A percentile compares a stretch with the other conserved stretches of the same genome.
Conservation (phyloP, 2,888 invertebrate genomes). For the Nemurella pictetii region DNA sequence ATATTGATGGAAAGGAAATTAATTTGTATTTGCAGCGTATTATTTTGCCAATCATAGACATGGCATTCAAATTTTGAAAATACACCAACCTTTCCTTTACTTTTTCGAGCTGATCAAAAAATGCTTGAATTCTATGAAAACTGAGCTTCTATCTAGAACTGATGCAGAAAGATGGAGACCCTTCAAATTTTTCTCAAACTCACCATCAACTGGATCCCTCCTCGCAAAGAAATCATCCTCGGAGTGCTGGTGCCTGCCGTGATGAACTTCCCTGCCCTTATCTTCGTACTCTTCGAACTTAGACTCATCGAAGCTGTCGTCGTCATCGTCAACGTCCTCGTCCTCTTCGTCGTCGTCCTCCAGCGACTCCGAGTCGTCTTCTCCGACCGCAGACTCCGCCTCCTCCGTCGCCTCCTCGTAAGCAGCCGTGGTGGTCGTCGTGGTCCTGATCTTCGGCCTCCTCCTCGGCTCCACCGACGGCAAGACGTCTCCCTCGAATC, state of each 20-base stretch:
- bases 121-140: too few relatives aligned
- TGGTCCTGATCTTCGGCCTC: constrained; percentile 36
- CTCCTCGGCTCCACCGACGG: background rate
- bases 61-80: too few relatives aligned
- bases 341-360: constrained; percentile 36
- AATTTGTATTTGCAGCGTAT: too few relatives aligned
- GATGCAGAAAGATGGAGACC: too few relatives aligned
- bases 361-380: background rate
- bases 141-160: too few relatives aligned
- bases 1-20: too few relatives aligned
- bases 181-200: too few relatives aligned
- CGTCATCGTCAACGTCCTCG: constrained; percentile 40
- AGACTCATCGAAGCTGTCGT: constrained; percentile 42
- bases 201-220: background rate
- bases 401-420: constrained; percentile 43
- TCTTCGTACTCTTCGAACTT: constrained; percentile 41
- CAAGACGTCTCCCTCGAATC: background rate
- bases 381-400: constrained; percentile 36
- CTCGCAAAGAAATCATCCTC: background rate
- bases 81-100: too few relatives aligned
- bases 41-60: too few relatives aligned
- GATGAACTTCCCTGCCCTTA: constrained; percentile 26
- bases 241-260: constrained; percentile 26
- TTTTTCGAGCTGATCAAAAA: too few relatives aligned
- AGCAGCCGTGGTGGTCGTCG: constrained; percentile 39